These are phyloP conservation scores for Acrossocheilus fasciatus DNA, from an alignment of 2,797 vertebrate species.

Conservation along the genomic window DNA sequence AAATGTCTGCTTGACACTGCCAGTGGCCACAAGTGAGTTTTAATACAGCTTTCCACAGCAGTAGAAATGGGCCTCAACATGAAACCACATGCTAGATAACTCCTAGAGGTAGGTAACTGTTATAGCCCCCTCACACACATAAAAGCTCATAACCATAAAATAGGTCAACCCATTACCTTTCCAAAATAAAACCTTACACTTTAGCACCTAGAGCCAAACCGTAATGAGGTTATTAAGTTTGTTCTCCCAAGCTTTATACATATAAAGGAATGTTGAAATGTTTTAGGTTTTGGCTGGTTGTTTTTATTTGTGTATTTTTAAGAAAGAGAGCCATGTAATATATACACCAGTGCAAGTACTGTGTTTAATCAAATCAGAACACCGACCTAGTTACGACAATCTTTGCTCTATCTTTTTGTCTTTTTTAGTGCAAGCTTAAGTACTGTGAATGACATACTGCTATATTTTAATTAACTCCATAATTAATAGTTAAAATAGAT, in stretches of 20 bases:
- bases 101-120: slow-evolving; percentile 13
- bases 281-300: not conserved
- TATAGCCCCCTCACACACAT: slow-evolving; percentile 16
- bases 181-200: slow-evolving; percentile 38
- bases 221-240: slow-evolving; percentile 23
- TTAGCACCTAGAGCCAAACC: slow-evolving; percentile 22
- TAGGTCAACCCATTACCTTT: not conserved
- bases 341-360: not conserved
- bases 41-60: slow-evolving; percentile 17
- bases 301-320: slow-evolving; percentile 14
- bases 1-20: slow-evolving; percentile 19
- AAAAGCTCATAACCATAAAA: slow-evolving; percentile 37
- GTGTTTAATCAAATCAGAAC: not conserved
- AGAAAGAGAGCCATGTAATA: not conserved
- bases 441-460: not conserved
- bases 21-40: slow-evolving; percentile 26
- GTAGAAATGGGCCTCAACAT: slow-evolving; percentile 14
- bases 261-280: slow-evolving; percentile 24
- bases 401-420: not conserved
- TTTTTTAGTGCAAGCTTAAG: not conserved
- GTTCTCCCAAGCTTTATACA: slow-evolving; percentile 12
- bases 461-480: slow-evolving; percentile 2
- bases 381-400: not conserved
- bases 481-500: slow-evolving; percentile 9
- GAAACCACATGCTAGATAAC: slow-evolving; percentile 27